A percentile compares a stretch with the other conserved stretches of the same genome.
Conservation (phyloP, 2,888 invertebrate species). For the Ennomos erosarius region DNA sequence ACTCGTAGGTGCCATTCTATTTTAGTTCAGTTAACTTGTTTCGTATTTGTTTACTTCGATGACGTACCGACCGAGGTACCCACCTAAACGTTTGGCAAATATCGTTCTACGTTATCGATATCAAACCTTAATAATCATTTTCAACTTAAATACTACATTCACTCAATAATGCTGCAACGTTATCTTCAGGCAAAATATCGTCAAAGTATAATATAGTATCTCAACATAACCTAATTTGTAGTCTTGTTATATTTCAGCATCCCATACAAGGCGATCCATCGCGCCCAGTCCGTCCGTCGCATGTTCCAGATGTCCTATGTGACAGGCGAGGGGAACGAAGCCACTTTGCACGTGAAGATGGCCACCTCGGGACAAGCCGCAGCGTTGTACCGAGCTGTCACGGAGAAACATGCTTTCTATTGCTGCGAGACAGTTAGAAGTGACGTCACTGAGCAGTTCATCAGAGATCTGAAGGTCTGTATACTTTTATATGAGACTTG, state of each 20-base stretch:
- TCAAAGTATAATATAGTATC: too few species aligned
- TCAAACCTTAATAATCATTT: too few species aligned
- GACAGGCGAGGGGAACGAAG: conserved; percentile 88
- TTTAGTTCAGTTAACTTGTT: too few species aligned
- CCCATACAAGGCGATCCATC: conserved; percentile 92
- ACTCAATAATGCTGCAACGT: too few species aligned
- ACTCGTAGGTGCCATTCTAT: too few species aligned
- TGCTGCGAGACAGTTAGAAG: conserved; percentile 96
- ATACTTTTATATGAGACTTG: background rate
- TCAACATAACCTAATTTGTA: too few species aligned
- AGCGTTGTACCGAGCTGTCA: conserved; percentile 93
- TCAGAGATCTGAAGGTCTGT: conserved; percentile 91
- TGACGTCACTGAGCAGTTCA: conserved; percentile 95
- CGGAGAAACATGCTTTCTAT: conserved; percentile 96
- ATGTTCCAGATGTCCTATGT: conserved; percentile 91
- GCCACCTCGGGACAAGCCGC: conserved; percentile 93
- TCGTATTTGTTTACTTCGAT: too few species aligned
- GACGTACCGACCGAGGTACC: too few species aligned
- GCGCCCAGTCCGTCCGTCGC: conserved; percentile 90
- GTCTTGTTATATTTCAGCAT: conserved; percentile 82
- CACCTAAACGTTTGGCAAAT: too few species aligned
- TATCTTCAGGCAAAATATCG: too few species aligned
- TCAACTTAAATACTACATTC: too few species aligned
- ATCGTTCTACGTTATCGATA: too few species aligned
- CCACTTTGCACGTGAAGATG: conserved; percentile 91